These are phyloP conservation scores for Leptura quadrifasciata DNA, from an alignment of 2,888 invertebrate species.

Conservation along the genomic window DNA sequence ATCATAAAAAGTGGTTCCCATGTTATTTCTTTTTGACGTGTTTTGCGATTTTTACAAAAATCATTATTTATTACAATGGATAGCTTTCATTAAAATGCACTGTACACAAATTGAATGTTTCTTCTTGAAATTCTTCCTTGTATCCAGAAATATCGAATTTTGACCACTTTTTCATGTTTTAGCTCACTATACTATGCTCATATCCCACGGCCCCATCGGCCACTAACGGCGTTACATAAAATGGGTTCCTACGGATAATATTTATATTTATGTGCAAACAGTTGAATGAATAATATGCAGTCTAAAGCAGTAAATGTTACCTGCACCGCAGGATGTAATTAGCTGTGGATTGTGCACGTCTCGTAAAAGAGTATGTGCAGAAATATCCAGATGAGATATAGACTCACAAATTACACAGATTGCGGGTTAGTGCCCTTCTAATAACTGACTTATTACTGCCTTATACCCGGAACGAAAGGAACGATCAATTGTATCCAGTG, in stretches of 20 bases:
- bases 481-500: slow-evolving; percentile 5
- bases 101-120: no score
- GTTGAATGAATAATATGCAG: neutral
- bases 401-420: slow-evolving; percentile 18
- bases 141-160: no score
- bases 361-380: slow-evolving; percentile 18
- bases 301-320: neutral
- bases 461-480: slow-evolving; percentile 12
- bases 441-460: slow-evolving; percentile 14
- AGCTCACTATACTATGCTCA: no score
- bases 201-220: neutral
- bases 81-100: no score
- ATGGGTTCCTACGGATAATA: neutral
- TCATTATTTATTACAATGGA: no score
- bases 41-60: no score
- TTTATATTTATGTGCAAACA: neutral
- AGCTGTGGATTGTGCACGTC: neutral
- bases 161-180: no score
- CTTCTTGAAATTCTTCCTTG: no score
- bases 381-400: slow-evolving; percentile 16
- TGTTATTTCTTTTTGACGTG: no score
- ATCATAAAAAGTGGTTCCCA: no score
- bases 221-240: slow-evolving; percentile 5
- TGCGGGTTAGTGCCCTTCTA: slow-evolving; percentile 22
- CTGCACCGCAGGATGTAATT: slow-evolving; percentile 15